A percentile compares a stretch with the other conserved stretches of the same genome.
Evolutionary conservation across 1,140 invertebrate genomes (phyloP).

Genomic region (Bombus pyrosoma): DNA sequence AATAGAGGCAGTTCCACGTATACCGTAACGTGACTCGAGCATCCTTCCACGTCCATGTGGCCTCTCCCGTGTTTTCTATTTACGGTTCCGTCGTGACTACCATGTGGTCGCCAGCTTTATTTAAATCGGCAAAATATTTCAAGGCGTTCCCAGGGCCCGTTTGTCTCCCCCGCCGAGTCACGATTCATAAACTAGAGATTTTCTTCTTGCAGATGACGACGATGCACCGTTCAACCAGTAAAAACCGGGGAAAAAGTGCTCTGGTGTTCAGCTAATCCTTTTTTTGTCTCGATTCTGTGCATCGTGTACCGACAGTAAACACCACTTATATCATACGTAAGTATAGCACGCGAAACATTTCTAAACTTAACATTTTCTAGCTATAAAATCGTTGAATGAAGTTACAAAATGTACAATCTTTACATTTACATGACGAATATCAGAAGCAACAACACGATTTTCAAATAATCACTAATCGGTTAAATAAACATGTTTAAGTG

Average conservation of each 20-base stretch:
- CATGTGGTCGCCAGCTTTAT: constrained; percentile 70
- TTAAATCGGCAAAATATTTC: constrained; percentile 53
- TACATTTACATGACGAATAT: too few relatives aligned
- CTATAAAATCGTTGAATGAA: background rate
- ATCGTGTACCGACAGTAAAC: background rate
- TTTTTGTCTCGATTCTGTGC: background rate
- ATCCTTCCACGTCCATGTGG: constrained; percentile 61
- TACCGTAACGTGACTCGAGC: constrained; percentile 37
- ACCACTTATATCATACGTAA: background rate
- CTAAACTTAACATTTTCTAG: background rate
- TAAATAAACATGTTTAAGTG: too few relatives aligned
- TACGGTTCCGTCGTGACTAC: constrained; percentile 51
- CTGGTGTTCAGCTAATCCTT: background rate
- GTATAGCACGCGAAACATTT: background rate
- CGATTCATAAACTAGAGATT: constrained; percentile 26
- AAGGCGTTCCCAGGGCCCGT: constrained; percentile 39
- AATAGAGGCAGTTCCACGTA: constrained; percentile 64
- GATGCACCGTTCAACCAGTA: background rate
- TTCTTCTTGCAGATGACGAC: constrained; percentile 40
- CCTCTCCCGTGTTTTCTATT: constrained; percentile 55
- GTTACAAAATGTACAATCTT: too few relatives aligned
- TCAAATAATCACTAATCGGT: background rate
- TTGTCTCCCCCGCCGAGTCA: background rate
- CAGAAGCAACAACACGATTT: background rate
- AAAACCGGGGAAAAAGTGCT: constrained; percentile 10